Evolutionary conservation across 2,797 vertebrate species (phyloP).

Genomic region (Cyprinodon diabolis): DNA sequence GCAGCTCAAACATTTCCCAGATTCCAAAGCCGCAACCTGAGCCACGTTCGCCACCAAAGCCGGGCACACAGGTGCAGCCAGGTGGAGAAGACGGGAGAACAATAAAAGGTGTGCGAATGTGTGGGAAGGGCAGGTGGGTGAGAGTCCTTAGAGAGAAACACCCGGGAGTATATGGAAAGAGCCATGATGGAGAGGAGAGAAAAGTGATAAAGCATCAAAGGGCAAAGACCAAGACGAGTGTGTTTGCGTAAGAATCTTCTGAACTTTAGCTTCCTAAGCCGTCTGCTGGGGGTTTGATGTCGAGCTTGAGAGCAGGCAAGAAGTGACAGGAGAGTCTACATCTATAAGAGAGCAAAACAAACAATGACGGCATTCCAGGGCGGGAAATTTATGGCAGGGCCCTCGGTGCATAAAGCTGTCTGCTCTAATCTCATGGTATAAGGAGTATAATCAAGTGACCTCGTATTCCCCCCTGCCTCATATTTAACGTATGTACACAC

Average conservation of each 20-base stretch:
- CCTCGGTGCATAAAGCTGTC: conserved; percentile 71
- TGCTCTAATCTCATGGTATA: conserved; percentile 74
- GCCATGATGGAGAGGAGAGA: conserved; percentile 17
- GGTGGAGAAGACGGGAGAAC: conserved; percentile 36
- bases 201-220: conserved; percentile 37
- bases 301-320: conserved; percentile 28
- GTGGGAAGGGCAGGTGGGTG: conserved; percentile 9
- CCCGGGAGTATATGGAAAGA: background rate
- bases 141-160: background rate
- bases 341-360: conserved; percentile 71
- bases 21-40: conserved; percentile 81
- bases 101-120: conserved; percentile 29
- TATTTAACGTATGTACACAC: conserved; percentile 72
- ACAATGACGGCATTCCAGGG: conserved; percentile 46
- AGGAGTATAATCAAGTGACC: conserved; percentile 59
- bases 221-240: background rate
- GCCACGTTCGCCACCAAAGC: conserved; percentile 66
- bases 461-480: background rate
- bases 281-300: conserved; percentile 35
- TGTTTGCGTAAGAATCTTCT: background rate
- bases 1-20: conserved; percentile 74
- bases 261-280: conserved; percentile 43
- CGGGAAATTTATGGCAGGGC: conserved; percentile 61
- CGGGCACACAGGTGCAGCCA: conserved; percentile 76
- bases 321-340: conserved; percentile 8